Percentiles rank a stretch among this genome's conserved stretches.
These are phyloP conservation scores for Xyliphius kryptos DNA, from an alignment of 2,113 vertebrate species.

Conservation along the genomic window DNA sequence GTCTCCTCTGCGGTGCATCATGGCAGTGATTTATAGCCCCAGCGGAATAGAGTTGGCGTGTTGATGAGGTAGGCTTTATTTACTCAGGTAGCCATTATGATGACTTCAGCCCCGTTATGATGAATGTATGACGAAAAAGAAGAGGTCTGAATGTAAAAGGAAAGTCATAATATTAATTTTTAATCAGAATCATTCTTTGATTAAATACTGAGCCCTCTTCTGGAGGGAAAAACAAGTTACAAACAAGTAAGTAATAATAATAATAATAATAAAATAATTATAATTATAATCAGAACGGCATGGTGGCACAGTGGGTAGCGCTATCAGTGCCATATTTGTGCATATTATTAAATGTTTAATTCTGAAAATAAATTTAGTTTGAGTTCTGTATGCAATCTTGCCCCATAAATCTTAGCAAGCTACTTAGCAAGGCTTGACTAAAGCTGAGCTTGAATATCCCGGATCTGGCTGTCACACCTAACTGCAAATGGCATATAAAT, in stretches of 20 bases:
- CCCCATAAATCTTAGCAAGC: neutral
- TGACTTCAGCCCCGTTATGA: slow-evolving; percentile 25
- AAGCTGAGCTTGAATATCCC: neutral
- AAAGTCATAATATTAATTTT: slow-evolving; percentile 63
- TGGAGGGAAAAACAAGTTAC: neutral
- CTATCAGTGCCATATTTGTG: neutral
- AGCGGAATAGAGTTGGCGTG: slow-evolving; percentile 30
- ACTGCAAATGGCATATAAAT: slow-evolving; percentile 5
- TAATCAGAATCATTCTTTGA: too few relatives aligned
- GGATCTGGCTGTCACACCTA: neutral
- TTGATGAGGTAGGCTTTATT: slow-evolving; percentile 51
- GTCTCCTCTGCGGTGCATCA: slow-evolving; percentile 27
- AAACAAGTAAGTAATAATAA: neutral
- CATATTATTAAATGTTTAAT: neutral
- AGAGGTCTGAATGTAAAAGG: slow-evolving; percentile 45
- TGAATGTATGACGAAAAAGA: slow-evolving; percentile 29
- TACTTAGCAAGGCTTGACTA: slow-evolving; percentile 1
- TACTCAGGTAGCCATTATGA: slow-evolving; percentile 45
- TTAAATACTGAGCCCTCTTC: slow-evolving; percentile 45
- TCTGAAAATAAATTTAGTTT: neutral
- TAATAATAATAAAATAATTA: neutral
- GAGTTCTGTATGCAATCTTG: neutral
- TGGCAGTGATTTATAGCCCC: slow-evolving; percentile 52
- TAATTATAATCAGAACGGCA: too few relatives aligned
- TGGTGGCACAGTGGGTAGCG: neutral